Conservation (phyloP, 2,113 vertebrate genomes). For the Mesoclemmys tuberculata region DNA sequence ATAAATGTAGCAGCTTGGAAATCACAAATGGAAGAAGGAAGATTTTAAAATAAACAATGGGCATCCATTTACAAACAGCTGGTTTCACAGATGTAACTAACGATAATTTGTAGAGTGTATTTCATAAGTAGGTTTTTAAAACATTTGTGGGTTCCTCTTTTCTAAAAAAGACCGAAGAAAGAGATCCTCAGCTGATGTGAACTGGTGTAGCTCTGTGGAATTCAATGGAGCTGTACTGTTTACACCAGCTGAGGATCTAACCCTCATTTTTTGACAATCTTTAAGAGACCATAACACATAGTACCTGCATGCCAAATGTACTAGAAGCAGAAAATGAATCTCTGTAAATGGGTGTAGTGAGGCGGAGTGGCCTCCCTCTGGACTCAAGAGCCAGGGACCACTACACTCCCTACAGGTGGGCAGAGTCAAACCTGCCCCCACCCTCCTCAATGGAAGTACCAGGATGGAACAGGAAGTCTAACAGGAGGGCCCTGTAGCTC, state of each 20-base stretch:
- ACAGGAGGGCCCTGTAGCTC: background rate
- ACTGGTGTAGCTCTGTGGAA: background rate
- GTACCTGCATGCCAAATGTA: background rate
- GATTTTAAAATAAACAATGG: conserved; percentile 5
- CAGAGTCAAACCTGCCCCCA: no score
- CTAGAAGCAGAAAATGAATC: background rate
- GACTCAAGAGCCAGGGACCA: background rate
- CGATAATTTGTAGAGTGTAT: background rate
- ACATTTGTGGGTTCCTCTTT: background rate
- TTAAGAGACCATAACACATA: background rate
- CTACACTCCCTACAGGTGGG: background rate
- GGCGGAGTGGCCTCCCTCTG: background rate
- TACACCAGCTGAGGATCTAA: background rate
- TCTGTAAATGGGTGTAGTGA: background rate
- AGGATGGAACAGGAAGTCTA: background rate
- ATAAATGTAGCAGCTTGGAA: conserved; percentile 6
- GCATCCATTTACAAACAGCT: background rate
- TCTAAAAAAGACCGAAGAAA: conserved; percentile 25
- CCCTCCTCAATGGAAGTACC: no score
- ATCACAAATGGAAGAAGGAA: background rate
- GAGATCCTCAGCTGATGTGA: background rate
- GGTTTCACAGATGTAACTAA: conserved; percentile 18
- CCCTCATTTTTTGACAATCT: background rate
- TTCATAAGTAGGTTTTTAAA: conserved; percentile 41
- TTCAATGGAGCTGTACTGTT: background rate